Evolutionary conservation across 2,797 vertebrate species (phyloP).

Genomic region (Poecilia wingei): DNA sequence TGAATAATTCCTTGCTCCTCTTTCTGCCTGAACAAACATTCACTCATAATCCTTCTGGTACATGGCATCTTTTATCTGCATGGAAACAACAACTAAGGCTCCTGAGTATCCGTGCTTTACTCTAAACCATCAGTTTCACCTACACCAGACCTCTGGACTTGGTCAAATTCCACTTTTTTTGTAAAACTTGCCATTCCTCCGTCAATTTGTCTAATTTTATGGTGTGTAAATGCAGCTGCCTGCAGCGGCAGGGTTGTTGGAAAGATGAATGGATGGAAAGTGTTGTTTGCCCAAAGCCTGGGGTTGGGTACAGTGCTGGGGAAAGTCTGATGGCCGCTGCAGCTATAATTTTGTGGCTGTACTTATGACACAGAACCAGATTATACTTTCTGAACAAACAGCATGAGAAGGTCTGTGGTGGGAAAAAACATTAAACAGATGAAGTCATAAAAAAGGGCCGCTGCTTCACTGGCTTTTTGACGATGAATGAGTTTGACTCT

Average conservation of each 20-base stretch:
- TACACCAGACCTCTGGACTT: background rate
- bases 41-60: background rate
- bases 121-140: background rate
- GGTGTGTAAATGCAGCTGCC: constrained; percentile 63
- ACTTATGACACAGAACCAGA: constrained; percentile 70
- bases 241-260: constrained; percentile 61
- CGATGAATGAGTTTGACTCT: constrained; percentile 66
- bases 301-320: constrained; percentile 52
- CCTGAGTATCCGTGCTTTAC: background rate
- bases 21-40: background rate
- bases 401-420: constrained; percentile 67
- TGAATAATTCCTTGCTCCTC: background rate
- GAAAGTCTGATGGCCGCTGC: constrained; percentile 56
- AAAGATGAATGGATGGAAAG: constrained; percentile 75
- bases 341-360: constrained; percentile 73
- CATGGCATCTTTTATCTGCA: background rate
- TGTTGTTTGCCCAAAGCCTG: constrained; percentile 59
- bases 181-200: constrained; percentile 45
- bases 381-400: constrained; percentile 73
- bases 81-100: background rate
- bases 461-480: constrained; percentile 62
- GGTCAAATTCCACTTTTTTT: constrained; percentile 30
- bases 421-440: constrained; percentile 70
- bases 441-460: constrained; percentile 74
- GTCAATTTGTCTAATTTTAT: constrained; percentile 70